Percentiles rank a stretch among this genome's conserved stretches.
Conservation (phyloP, 2,888 invertebrate species). For the Tillus elongatus region DNA sequence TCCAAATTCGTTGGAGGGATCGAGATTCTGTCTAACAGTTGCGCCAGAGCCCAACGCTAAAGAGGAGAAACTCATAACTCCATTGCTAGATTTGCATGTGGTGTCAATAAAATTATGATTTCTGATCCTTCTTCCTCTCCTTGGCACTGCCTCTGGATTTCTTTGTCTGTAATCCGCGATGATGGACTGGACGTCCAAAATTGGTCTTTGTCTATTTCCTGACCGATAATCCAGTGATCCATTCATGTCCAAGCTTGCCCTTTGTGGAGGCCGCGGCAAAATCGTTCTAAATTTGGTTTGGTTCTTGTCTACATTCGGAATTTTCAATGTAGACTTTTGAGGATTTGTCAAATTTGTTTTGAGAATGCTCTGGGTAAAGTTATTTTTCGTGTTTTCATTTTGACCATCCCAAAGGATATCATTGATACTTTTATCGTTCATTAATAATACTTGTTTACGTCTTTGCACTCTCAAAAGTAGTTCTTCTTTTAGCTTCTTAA, state of each 20-base stretch:
- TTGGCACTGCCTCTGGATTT: conserved; percentile 64
- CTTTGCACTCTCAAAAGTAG: conserved; percentile 62
- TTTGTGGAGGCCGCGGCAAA: conserved; percentile 43
- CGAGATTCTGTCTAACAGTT: conserved; percentile 36
- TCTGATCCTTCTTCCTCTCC: conserved; percentile 57
- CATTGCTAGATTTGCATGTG: conserved; percentile 31
- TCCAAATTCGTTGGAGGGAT: conserved; percentile 35
- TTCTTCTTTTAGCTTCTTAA: conserved; percentile 79
- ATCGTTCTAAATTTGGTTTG: conserved; percentile 28
- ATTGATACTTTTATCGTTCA: conserved; percentile 25
- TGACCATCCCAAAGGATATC: conserved; percentile 20
- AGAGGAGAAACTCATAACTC: conserved; percentile 36
- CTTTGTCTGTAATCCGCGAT: conserved; percentile 71
- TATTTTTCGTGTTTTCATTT: conserved; percentile 19
- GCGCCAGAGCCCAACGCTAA: conserved; percentile 43
- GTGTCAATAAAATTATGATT: conserved; percentile 34
- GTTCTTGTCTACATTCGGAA: conserved; percentile 6
- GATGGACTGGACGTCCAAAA: conserved; percentile 74
- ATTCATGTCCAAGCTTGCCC: conserved; percentile 44
- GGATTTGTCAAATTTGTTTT: conserved; percentile 25
- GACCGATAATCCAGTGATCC: conserved; percentile 50
- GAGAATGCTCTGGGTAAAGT: conserved; percentile 24
- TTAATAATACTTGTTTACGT: conserved; percentile 53
- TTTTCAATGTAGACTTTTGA: conserved; percentile 18
- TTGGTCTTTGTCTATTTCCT: conserved; percentile 60